Conservation (phyloP, 2,113 vertebrate species). For the Chamaea fasciata region DNA sequence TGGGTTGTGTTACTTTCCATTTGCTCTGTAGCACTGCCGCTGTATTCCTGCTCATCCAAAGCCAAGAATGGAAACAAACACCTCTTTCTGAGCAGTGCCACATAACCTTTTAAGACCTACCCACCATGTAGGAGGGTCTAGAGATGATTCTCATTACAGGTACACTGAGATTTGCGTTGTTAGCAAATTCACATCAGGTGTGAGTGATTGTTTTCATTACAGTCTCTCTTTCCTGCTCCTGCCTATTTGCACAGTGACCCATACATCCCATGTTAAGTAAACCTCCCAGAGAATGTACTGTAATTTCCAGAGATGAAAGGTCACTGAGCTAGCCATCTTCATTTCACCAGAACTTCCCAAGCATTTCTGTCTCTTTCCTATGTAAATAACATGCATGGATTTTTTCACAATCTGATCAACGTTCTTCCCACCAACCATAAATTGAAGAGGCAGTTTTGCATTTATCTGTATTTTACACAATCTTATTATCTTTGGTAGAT, state of each 20-base stretch:
- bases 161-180: neutral
- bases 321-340: neutral
- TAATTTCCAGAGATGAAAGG: neutral
- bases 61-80: fast-evolving
- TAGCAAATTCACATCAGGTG: neutral
- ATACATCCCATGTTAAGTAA: neutral
- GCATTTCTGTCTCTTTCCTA: neutral
- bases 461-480: neutral
- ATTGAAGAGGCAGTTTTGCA: neutral
- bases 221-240: neutral
- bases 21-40: neutral
- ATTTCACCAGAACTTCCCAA: neutral
- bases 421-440: neutral
- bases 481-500: neutral
- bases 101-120: neutral
- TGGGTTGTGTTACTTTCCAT: neutral
- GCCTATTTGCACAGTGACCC: neutral
- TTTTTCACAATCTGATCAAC: neutral
- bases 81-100: neutral
- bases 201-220: neutral
- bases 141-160: neutral
- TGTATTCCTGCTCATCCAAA: neutral
- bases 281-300: neutral
- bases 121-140: fast-evolving
- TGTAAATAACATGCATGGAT: neutral